A percentile compares a stretch with the other conserved stretches of the same genome.
Conservation (phyloP, 2,797 vertebrate species). For the Hypotaenidia philippensis region DNA sequence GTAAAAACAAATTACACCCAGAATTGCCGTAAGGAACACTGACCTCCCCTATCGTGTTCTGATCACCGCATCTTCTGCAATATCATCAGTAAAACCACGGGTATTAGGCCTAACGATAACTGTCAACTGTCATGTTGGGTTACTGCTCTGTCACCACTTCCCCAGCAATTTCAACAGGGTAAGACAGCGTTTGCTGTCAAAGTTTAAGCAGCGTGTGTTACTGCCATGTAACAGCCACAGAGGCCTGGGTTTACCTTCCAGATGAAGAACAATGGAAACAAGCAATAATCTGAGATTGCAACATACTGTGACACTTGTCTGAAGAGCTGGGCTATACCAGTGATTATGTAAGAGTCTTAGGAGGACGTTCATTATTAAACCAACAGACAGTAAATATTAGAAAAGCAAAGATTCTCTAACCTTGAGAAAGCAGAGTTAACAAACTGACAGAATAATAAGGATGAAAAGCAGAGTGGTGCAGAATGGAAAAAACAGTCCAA, state of each 20-base stretch:
- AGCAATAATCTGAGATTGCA: neutral
- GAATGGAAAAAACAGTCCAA: constrained; percentile 86
- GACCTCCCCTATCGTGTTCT: neutral
- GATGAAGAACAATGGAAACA: neutral
- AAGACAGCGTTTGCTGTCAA: neutral
- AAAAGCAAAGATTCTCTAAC: constrained; percentile 84
- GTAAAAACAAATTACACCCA: neutral
- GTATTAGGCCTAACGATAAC: neutral
- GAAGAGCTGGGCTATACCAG: constrained; percentile 7
- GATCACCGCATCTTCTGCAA: neutral
- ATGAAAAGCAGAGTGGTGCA: constrained; percentile 85
- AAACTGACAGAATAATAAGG: constrained; percentile 86
- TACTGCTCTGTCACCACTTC: neutral
- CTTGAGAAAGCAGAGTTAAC: constrained; percentile 85
- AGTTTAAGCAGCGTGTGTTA: neutral
- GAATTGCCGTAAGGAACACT: neutral
- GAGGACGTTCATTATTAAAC: constrained; percentile 67
- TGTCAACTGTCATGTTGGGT: neutral
- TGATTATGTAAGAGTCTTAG: constrained; percentile 25
- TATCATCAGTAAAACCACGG: neutral
- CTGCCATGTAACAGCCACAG: neutral
- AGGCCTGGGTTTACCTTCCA: neutral
- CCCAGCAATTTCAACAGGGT: neutral
- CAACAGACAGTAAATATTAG: constrained; percentile 75
- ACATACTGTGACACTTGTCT: neutral